Evolutionary conservation across 2,888 invertebrate species (phyloP).

Genomic region (Lathronympha strigana): DNA sequence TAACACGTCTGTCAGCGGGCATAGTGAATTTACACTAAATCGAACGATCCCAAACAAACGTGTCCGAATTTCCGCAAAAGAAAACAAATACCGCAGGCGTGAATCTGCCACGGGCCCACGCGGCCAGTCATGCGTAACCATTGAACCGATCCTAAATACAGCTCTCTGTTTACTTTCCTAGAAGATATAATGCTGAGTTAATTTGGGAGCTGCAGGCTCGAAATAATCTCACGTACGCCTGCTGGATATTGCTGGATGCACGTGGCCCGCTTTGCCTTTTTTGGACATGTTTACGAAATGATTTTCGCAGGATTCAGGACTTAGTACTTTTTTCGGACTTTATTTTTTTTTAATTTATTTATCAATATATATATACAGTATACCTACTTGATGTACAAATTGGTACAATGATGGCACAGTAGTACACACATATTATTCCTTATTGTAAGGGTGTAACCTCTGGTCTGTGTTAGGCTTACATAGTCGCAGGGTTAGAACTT

Average conservation of each 20-base stretch:
- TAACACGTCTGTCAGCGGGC: constrained; percentile 70
- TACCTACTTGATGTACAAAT: too few species aligned
- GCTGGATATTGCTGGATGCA: constrained; percentile 50
- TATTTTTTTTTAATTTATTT: too few species aligned
- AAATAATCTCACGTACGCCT: constrained; percentile 73
- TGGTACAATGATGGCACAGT: too few species aligned
- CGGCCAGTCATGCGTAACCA: constrained; percentile 60
- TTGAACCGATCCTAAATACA: constrained; percentile 73
- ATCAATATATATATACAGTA: too few species aligned
- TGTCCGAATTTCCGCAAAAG: constrained; percentile 58
- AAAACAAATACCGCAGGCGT: constrained; percentile 67
- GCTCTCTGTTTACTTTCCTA: constrained; percentile 71
- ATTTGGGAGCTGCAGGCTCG: constrained; percentile 65
- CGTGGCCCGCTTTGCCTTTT: constrained; percentile 55
- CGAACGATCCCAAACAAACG: constrained; percentile 73
- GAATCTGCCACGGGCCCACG: constrained; percentile 73
- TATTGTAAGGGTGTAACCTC: too few species aligned
- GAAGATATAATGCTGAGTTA: constrained; percentile 72
- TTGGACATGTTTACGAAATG: constrained; percentile 50
- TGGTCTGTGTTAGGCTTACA: too few species aligned
- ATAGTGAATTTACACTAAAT: constrained; percentile 77
- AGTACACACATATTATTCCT: too few species aligned
- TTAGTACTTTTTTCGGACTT: neutral
- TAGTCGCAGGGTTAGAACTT: too few species aligned
- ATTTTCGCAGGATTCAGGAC: constrained; percentile 8